These are phyloP conservation scores for Nixonia krombeini DNA, from an alignment of 1,140 invertebrate species.

Conservation along the genomic window DNA sequence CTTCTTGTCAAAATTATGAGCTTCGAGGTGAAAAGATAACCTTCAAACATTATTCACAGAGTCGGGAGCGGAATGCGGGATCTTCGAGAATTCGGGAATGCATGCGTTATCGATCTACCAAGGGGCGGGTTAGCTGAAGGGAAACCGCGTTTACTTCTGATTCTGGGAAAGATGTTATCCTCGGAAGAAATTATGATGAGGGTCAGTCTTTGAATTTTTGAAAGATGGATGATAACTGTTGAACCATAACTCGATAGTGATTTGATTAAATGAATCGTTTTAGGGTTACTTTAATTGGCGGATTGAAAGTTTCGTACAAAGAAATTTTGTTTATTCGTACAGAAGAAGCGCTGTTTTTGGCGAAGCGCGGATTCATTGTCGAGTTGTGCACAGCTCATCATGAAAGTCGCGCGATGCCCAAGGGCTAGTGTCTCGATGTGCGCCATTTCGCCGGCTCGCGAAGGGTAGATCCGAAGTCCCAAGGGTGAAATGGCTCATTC, in stretches of 20 bases:
- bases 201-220: too few species aligned
- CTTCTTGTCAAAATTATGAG: constrained; percentile 59
- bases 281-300: too few species aligned
- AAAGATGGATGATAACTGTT: too few species aligned
- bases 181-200: constrained; percentile 34
- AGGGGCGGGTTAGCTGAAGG: neutral
- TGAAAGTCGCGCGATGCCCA: constrained; percentile 58
- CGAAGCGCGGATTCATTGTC: too few species aligned
- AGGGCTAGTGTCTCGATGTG: constrained; percentile 57
- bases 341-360: neutral
- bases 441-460: constrained; percentile 35
- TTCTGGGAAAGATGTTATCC: constrained; percentile 28
- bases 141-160: neutral
- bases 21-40: constrained; percentile 68
- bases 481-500: constrained; percentile 71
- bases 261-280: too few species aligned
- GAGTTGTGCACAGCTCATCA: constrained; percentile 62
- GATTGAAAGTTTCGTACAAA: neutral
- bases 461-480: constrained; percentile 64
- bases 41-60: constrained; percentile 64
- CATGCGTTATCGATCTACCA: constrained; percentile 43
- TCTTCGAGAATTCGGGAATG: constrained; percentile 49
- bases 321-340: neutral
- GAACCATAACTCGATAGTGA: too few species aligned
- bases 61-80: constrained; percentile 31